Base-by-base conservation (phyloP, 2,113 vertebrate species). In the Arizona elegans region DNA sequence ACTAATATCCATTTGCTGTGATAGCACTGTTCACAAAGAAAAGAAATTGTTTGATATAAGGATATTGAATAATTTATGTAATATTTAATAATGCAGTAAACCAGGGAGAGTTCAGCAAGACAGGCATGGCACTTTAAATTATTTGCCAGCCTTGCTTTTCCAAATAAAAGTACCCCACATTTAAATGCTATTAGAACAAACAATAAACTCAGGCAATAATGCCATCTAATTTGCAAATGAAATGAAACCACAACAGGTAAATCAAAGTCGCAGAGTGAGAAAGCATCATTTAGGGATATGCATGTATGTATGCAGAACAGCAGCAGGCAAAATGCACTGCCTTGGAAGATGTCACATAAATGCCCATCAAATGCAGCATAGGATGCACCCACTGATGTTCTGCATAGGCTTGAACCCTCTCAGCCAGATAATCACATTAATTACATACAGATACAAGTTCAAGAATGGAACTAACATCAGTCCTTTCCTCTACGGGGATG, bases 81-180 rank as follows among this genome's bases (percentile, higher is more conserved):
- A 98, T 97, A 98, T 98, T 99, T 98, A 98, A 98, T 98, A 98
- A 98, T 98, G 98, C 97, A 98, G 95, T 96, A 97, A 98, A 98
- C 97, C 95, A 95, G 96, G 96, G 96, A 97, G 97, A 97, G 96
- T 97, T 97, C 95, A 97, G 96, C 97, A 94, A 97, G 95, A 97
- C 96, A 98, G 97, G 96, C 96, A 95, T 88, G 95, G 96, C 95
- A 96, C 95, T 96, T 92, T 97, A 96, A 97, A 96, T 96, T 97
- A 97, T 97, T 97, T 97, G 96, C 96, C 94, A 90, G 86, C 93
- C 90, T 59, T n/a, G 26, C 89, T 96, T 96, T 96, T 95, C 93
- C 93, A 96, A 96, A 96, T 95, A 92, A 97, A 53, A 85, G 85
- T 81, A 81, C 87, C 91, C 90, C 89, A 90, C 54, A 59, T 47